Percentiles rank a stretch among this genome's conserved stretches.
phyloP scores from a whole-genome alignment of 2,113 vertebrate species.

The Macaca fascicularis region T2T-MFA8v1.1 NC_088380.1:116634001-116634500 shows the following conservation, averaged over 20 bases:
- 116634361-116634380: not conserved
- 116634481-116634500: accelerated
- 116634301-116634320: not conserved
- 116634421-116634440: not conserved
- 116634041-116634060: no score
- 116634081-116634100: not conserved
- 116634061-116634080: not conserved
- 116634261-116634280: not conserved
- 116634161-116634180: not conserved
- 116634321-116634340: not conserved
- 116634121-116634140: not conserved
- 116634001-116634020: no score
- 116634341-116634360: not conserved
- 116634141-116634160: not conserved
- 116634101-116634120: not conserved
- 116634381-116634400: not conserved
- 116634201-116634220: not conserved
- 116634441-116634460: not conserved
- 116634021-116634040: not conserved
- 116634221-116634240: not conserved
- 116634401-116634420: not conserved
- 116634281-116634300: not conserved
- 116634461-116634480: not conserved
- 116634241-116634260: not conserved
- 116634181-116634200: not conserved